Evolutionary conservation across 1,140 invertebrate genomes (phyloP), one percentile per base, ranked within the genome.

Genomic region (Schlechtendalia chinensis): DNA sequence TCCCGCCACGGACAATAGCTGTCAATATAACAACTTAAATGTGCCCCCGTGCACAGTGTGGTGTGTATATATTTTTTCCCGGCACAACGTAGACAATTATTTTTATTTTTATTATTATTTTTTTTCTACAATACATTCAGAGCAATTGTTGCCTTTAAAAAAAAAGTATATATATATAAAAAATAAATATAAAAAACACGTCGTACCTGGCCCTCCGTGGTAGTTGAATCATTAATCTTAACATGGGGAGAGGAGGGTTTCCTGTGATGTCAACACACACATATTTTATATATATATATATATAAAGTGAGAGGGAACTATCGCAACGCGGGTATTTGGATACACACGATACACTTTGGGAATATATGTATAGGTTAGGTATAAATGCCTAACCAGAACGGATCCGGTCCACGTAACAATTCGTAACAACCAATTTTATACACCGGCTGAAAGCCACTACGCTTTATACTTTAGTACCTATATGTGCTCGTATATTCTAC

Each of bases 381-480:
- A 54, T 54, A 54, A 29, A 72, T 72, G 27, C 47, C 47, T 72
- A 54, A 54, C 69, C 69, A 72, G 69, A 72, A 72, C 69, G 69
- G 69, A 72, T 72, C 27, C 69, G 69, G 69, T 72, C 69, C 69
- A 72, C 69, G 69, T 72, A 72, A 72, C 69, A 72, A 72, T 72
- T 72, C 69, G 69, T 72, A 72, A 72, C 69, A 72, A 72, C 69
- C 69, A 72, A 72, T 72, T 72, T 72, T 47, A 72, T 53, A 47
- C 69, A 72, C 69, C 69, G 53, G 47, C 69, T 72, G 69, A 54
- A 72, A 72, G 24, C 47, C n/a, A 19, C 24, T 10, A 3, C 24
- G 39, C 10, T 10, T 5, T 45, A 45, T 27, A 39, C n/a, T n/a
- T 12, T 27, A 61, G 17, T 63, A 19, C 29, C 17, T 63, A 63